Conservation (phyloP, 2,113 vertebrate genomes). For the Dromiciops gliroides region DNA sequence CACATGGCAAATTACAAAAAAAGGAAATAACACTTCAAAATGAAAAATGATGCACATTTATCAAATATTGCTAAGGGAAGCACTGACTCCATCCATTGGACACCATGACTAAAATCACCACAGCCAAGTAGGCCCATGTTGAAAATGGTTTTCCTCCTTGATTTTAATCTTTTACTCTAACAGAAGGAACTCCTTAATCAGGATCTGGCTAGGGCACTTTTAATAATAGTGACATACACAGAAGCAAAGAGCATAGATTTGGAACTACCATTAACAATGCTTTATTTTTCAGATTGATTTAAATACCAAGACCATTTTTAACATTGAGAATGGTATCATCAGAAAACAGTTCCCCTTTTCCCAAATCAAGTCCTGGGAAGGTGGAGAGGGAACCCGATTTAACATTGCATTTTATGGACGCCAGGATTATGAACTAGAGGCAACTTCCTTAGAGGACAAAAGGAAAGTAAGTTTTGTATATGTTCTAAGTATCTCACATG, state of each 20-base stretch:
- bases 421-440: slow-evolving; percentile 86
- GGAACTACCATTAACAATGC: not conserved
- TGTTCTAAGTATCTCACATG: not conserved
- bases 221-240: not conserved
- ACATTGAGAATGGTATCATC: slow-evolving; percentile 87
- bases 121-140: not conserved
- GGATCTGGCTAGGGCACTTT: not conserved
- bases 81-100: slow-evolving; percentile 21
- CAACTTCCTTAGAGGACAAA: slow-evolving; percentile 84
- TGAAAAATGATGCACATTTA: slow-evolving; percentile 77
- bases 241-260: not conserved
- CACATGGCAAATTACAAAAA: slow-evolving; percentile 68
- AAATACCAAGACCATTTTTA: slow-evolving; percentile 86
- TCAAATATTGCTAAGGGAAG: slow-evolving; percentile 55
- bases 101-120: slow-evolving; percentile 50
- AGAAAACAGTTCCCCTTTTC: slow-evolving; percentile 86
- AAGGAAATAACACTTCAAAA: slow-evolving; percentile 75
- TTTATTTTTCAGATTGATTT: slow-evolving; percentile 85
- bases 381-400: slow-evolving; percentile 81
- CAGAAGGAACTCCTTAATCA: not conserved
- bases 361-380: slow-evolving; percentile 84
- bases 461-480: slow-evolving; percentile 77
- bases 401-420: slow-evolving; percentile 82
- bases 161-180: slow-evolving; percentile 42
- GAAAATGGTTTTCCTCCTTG: not conserved